These are phyloP conservation scores for Apogon hyalosoma DNA, from an alignment of 2,797 vertebrate species.

Conservation along the genomic window DNA sequence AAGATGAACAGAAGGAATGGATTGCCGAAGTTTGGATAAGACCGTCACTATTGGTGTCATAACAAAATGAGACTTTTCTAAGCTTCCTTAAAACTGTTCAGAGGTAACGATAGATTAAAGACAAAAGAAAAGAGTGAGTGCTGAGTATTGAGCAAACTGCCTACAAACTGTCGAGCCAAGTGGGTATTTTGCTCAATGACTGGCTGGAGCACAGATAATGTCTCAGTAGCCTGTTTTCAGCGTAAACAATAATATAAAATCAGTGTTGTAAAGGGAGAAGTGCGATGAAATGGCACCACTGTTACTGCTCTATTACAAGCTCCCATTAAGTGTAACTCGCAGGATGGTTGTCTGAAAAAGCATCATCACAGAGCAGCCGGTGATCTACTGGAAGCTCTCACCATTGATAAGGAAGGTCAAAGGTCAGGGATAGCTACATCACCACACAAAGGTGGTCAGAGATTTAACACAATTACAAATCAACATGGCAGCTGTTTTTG, in stretches of 20 bases:
- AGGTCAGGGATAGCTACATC: background rate
- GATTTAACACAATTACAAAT: background rate
- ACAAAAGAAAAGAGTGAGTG: conserved; percentile 1
- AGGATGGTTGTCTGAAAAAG: background rate
- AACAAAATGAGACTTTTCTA: background rate
- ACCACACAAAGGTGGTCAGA: background rate
- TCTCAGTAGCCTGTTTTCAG: conserved; percentile 8
- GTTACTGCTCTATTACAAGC: background rate
- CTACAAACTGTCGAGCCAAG: conserved; percentile 7
- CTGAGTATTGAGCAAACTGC: background rate
- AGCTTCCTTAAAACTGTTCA: background rate
- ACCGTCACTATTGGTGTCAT: background rate
- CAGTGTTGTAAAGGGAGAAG: conserved; percentile 6
- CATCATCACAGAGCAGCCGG: background rate
- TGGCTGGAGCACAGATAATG: conserved; percentile 6
- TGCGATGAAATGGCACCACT: background rate
- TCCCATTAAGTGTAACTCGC: background rate
- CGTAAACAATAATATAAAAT: conserved; percentile 35
- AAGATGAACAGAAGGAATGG: background rate
- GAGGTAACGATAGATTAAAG: conserved; percentile 3
- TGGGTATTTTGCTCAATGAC: conserved; percentile 20
- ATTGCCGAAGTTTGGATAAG: conserved; percentile 3
- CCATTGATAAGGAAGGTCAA: conserved; percentile 7
- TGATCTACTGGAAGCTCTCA: background rate
- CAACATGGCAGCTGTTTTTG: no score